Conservation (phyloP, 2,113 vertebrate species). For the Vireo altiloquus region DNA sequence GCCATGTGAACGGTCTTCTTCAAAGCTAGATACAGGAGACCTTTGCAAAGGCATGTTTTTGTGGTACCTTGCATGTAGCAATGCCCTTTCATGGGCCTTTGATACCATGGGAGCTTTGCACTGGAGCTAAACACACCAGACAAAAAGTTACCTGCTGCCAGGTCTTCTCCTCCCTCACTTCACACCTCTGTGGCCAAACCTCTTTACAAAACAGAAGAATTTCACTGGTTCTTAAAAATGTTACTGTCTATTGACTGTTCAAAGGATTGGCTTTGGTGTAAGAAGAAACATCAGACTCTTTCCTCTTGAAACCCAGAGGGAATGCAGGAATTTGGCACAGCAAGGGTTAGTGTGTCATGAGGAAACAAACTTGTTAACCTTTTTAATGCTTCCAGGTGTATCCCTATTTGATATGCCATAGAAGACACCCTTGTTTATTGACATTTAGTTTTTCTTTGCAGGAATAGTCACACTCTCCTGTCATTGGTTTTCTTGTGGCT, state of each 20-base stretch:
- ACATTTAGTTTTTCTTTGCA: conserved; percentile 9
- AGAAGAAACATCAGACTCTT: background rate
- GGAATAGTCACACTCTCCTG: background rate
- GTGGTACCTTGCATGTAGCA: rapidly evolving
- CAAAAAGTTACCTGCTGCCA: background rate
- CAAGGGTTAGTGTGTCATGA: background rate
- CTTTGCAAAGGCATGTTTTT: rapidly evolving
- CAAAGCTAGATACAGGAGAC: background rate
- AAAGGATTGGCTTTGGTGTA: background rate
- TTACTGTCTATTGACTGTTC: background rate
- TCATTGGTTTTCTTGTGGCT: background rate
- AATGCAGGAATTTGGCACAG: background rate
- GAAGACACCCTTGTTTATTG: conserved; percentile 19
- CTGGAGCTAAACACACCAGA: rapidly evolving
- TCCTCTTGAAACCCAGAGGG: background rate
- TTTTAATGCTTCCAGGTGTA: conserved; percentile 8
- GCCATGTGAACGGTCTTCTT: rapidly evolving
- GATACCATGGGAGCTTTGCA: rapidly evolving
- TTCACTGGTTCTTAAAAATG: background rate
- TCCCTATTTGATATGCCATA: background rate
- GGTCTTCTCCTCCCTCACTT: background rate
- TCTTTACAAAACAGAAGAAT: background rate
- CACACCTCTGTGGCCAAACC: background rate
- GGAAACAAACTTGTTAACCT: background rate
- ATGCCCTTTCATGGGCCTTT: background rate